Base-by-base conservation (phyloP, 2,113 vertebrate genomes). In the Bolborhynchus lineola region DNA sequence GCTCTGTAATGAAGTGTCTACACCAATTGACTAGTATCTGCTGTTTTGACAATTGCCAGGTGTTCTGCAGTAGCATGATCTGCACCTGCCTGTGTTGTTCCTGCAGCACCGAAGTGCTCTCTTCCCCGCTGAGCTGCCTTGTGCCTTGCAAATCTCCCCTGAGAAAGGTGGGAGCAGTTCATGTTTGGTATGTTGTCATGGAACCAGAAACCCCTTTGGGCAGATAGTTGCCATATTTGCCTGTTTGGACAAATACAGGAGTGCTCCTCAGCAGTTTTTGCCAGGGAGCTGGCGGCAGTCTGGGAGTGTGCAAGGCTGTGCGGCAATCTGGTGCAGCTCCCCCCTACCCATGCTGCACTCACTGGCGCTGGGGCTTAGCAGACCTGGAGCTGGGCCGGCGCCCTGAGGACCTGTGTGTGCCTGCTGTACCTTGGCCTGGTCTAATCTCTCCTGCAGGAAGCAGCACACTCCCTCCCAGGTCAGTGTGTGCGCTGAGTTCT, bases 1-100 rank as follows among this genome's bases (percentile, higher is more conserved):
- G 72, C 19, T 89, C 69, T 86, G 28, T 86, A 91, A 87, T 92
- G 77, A 92, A 91, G 74, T 69, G 92, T 88, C 90, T 94, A 93
- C 80, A 84, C 13, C 50, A 90, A 52, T 16, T 86, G 80, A 57
- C 64, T 86, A 5, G 47, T 69, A 94, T 90, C 77, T 91, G 62
- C 62, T 89, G 62, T 42, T 86, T 84, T 82, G 77, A 84, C 89
- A 82, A 17, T 62, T 2, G 8, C 83, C 74, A 79, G 95, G 92
- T 95, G 86, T 69, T 93, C 57, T 87, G 83, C 62, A 95, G 80
- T 28, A 91, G 77, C 47, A 44, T 15, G 62, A 72, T 72, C 69
- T 72, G 44, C 90, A 96, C 77, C 95, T 96, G 88, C 86, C 77
- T 19, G 1, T 29, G 39, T 29, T 90, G 78, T 69, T 95, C 46